Percentiles rank a stretch among this genome's conserved stretches.
Evolutionary conservation across 2,888 invertebrate species (phyloP).

Genomic region (Dicranocentrus wangi): DNA sequence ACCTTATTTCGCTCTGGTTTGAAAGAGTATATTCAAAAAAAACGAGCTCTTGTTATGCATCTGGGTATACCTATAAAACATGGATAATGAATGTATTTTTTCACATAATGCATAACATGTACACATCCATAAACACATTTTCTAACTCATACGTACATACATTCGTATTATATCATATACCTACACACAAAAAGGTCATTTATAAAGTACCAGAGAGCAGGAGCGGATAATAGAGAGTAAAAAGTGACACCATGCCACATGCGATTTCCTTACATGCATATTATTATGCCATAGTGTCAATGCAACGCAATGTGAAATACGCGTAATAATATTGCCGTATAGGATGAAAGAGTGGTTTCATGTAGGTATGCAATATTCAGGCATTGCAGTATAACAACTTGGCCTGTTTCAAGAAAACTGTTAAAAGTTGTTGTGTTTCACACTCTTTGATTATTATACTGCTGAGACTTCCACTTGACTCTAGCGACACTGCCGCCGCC

Average conservation of each 20-base stretch:
- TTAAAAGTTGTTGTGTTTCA: constrained; percentile 59
- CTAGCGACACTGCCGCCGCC: constrained; percentile 1
- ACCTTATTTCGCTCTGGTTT: constrained; percentile 21
- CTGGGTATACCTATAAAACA: too few species aligned
- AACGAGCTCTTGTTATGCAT: too few species aligned
- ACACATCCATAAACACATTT: too few species aligned
- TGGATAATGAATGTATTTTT: too few species aligned
- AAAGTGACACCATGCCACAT: constrained; percentile 21
- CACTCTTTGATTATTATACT: constrained; percentile 55
- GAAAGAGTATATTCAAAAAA: not conserved
- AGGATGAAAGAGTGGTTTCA: too few species aligned
- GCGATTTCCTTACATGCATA: not conserved
- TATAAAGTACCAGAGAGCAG: constrained; percentile 5
- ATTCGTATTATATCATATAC: too few species aligned
- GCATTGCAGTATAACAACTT: not conserved
- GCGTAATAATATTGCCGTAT: too few species aligned
- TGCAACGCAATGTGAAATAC: not conserved
- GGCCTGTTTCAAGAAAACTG: constrained; percentile 34
- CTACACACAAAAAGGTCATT: constrained; percentile 2
- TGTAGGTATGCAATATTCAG: too few species aligned
- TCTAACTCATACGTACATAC: too few species aligned
- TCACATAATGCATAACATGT: too few species aligned
- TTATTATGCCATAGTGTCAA: too few species aligned
- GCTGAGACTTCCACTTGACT: constrained; percentile 52
- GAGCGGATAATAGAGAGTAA: not conserved